phyloP scores from a whole-genome alignment of 2,888 invertebrate species.

The Mechanitis mazaeus region DNA sequence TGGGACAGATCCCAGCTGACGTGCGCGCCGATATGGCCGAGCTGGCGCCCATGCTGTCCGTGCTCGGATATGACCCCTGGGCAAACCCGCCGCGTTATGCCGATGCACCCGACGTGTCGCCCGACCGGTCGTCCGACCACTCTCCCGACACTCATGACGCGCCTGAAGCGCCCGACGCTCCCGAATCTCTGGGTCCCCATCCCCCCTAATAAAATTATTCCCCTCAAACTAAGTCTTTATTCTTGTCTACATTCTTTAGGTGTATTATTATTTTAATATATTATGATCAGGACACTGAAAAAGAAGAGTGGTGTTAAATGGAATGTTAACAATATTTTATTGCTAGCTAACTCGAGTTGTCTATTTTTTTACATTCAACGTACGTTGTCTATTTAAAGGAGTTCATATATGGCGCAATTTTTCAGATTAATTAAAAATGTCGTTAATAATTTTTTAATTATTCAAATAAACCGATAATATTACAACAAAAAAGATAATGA shows the following conservation, averaged over 20 bases:
- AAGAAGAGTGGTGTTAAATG: too few relatives aligned
- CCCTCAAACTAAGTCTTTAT: constrained; percentile 10
- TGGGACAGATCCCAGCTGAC: constrained; percentile 91
- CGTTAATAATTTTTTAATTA: too few relatives aligned
- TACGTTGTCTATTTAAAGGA: too few relatives aligned
- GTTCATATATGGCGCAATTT: too few relatives aligned
- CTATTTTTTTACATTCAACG: too few relatives aligned
- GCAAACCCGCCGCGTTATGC: constrained; percentile 97
- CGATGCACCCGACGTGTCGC: constrained; percentile 72
- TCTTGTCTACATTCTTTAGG: constrained; percentile 10
- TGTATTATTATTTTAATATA: too few relatives aligned
- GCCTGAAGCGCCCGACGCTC: constrained; percentile 77
- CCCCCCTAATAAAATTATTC: constrained; percentile 21
- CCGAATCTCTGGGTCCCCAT: constrained; percentile 18
- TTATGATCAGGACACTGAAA: too few relatives aligned
- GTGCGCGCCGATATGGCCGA: constrained; percentile 94
- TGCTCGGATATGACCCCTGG: constrained; percentile 95
- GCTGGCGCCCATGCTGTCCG: constrained; percentile 95
- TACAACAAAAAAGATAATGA: too few relatives aligned
- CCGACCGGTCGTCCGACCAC: constrained; percentile 15
- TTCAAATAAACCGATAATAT: too few relatives aligned
- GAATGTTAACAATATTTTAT: too few relatives aligned
- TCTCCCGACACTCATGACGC: constrained; percentile 48
- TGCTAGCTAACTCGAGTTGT: too few relatives aligned
- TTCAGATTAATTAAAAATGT: too few relatives aligned